These are phyloP conservation scores for Clunio marinus DNA, from an alignment of 2,888 invertebrate species.

Conservation along the genomic window DNA sequence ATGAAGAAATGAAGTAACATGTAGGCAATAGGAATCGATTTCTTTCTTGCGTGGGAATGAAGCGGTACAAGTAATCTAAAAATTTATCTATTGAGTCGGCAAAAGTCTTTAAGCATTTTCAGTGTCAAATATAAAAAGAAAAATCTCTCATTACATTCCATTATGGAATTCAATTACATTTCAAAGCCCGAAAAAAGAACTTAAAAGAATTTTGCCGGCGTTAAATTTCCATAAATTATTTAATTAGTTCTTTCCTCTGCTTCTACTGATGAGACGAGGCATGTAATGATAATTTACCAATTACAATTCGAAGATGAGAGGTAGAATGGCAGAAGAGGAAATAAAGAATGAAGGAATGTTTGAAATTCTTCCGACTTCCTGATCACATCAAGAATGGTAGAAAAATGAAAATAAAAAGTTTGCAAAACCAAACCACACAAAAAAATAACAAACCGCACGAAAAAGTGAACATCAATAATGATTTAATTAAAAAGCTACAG, in stretches of 20 bases:
- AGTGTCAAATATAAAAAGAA: neutral
- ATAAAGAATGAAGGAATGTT: constrained; percentile 1
- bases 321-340: neutral
- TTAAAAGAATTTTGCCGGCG: constrained; percentile 22
- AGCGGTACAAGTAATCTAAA: neutral
- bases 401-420: neutral
- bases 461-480: neutral
- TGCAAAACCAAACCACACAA: neutral
- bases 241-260: constrained; percentile 27
- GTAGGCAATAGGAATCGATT: neutral
- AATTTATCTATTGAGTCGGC: constrained; percentile 5
- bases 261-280: neutral
- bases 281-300: constrained; percentile 14
- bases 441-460: neutral
- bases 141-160: constrained; percentile 18
- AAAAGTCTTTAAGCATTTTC: constrained; percentile 7
- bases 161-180: constrained; percentile 16
- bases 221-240: constrained; percentile 28
- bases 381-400: no score
- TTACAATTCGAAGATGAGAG: neutral
- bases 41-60: constrained; percentile 17
- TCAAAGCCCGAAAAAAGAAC: constrained; percentile 1
- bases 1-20: constrained; percentile 17
- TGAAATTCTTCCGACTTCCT: constrained; percentile 31
- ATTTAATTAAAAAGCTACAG: constrained; percentile 7